phyloP scores from a whole-genome alignment of 2,113 vertebrate genomes.

The Pseudorasbora parva region DNA sequence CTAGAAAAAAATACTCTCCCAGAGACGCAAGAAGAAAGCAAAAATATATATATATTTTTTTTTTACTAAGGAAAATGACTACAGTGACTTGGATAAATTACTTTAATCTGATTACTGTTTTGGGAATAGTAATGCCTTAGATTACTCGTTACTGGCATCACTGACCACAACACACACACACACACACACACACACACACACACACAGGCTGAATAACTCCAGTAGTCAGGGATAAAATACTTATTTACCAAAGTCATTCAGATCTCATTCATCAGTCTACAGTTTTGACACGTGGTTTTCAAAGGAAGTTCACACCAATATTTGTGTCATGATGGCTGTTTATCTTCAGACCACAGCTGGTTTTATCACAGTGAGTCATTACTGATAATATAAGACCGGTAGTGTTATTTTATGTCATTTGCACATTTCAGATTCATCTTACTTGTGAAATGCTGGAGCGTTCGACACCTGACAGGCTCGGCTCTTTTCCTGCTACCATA shows the following conservation, averaged over 20 bases:
- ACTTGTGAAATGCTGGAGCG: background rate
- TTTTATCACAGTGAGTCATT: background rate
- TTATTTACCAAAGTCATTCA: too few species aligned
- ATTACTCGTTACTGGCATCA: too few species aligned
- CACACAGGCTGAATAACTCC: background rate
- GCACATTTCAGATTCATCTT: background rate
- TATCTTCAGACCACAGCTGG: background rate
- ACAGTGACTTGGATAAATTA: too few species aligned
- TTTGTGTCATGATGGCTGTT: background rate
- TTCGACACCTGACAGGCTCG: background rate
- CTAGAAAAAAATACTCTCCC: too few species aligned
- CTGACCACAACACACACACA: too few species aligned
- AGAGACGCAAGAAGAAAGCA: too few species aligned
- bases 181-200: too few species aligned
- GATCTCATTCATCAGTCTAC: background rate
- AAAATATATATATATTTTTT: too few species aligned
- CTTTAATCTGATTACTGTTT: too few species aligned
- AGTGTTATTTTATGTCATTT: background rate
- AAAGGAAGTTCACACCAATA: background rate
- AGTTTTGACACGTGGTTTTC: background rate
- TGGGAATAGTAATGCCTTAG: too few species aligned
- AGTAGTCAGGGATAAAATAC: background rate
- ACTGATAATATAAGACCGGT: background rate
- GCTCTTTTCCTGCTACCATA: background rate
- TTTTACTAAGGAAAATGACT: too few species aligned